Evolutionary conservation across 2,888 invertebrate genomes (phyloP).

Genomic region (Heteromyza rotundicornis): DNA sequence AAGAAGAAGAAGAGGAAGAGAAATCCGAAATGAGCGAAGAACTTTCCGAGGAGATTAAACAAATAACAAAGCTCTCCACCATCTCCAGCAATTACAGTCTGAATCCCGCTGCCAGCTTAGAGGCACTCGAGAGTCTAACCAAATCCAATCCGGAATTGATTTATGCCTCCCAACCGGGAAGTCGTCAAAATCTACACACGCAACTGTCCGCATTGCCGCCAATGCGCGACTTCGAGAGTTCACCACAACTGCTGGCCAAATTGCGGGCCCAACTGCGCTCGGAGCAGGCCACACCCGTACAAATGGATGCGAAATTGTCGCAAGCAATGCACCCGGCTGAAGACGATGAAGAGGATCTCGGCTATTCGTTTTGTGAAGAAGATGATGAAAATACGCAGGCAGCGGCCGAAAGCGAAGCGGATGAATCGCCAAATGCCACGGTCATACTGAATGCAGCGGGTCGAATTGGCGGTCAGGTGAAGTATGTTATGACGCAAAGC

Average conservation of each 20-base stretch:
- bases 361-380: constrained; percentile 55
- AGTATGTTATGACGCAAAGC: constrained; percentile 49
- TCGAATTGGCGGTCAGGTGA: constrained; percentile 40
- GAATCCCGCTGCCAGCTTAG: constrained; percentile 53
- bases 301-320: constrained; percentile 8
- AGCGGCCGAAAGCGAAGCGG: constrained; percentile 18
- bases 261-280: constrained; percentile 42
- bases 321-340: constrained; percentile 23
- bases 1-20: constrained; percentile 15
- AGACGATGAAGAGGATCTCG: constrained; percentile 51
- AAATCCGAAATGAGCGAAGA: constrained; percentile 28
- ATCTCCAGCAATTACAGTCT: constrained; percentile 17
- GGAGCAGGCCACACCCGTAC: constrained; percentile 35
- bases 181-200: constrained; percentile 34
- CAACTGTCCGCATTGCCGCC: constrained; percentile 10
- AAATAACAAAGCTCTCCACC: constrained; percentile 18
- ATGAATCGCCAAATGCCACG: constrained; percentile 39
- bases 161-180: constrained; percentile 37
- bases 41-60: constrained; percentile 24
- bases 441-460: constrained; percentile 35
- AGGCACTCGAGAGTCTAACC: constrained; percentile 51
- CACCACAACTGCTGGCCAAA: constrained; percentile 26
- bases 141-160: constrained; percentile 50
- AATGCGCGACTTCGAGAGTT: too few relatives aligned
- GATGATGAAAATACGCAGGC: constrained; percentile 34